Base-by-base conservation (phyloP, 2,797 vertebrate species). In the Percopsis omiscomaycus region DNA sequence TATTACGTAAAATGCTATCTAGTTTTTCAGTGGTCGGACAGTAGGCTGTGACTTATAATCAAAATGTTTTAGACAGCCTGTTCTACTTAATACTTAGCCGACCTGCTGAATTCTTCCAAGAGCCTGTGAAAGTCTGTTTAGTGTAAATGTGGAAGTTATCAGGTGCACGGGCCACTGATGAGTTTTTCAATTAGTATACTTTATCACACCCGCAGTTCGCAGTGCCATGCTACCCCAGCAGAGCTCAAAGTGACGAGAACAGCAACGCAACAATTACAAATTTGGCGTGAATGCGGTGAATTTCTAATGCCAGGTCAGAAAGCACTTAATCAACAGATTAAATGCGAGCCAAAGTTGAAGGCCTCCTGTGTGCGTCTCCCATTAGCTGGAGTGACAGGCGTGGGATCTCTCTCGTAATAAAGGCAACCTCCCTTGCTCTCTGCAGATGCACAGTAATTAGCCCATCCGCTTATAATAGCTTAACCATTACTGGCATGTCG, bases 361-460 rank as follows among this genome's bases (percentile, higher is more conserved):
- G 47, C 74, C 70, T 77, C 75, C 52, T 69, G 78, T 6, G 77
- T 49, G 54, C 10, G 75, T 52, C 70, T 80, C 62, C 82, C 85
- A 88, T 89, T 87, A 87, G 75, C 68, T 46, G 16, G 74, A 85
- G 73, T 81, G 77, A 84, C 82, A 86, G 86, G 71, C 0, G 68
- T 72, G 86, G 80, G 85, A 83, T 74, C 81, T 79, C 62, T 77
- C 62, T 71, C 61, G 84, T 78, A 83, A 78, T 84, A 83, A 76
- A 59, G 53, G 54, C 68, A 62, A 48, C 81, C 85, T 81, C 76
- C 80, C 60, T 69, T 59, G 81, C 77, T 78, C 82, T 64, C 79
- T 84, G 86, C 85, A 83, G 83, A 89, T 80, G 82, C 83, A 82
- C 81, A 74, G 78, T 87, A 88, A 90, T 89, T 87, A 89, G 85